Base-by-base conservation (phyloP, 2,797 vertebrate genomes). In the Myotis findleyi region DNA sequence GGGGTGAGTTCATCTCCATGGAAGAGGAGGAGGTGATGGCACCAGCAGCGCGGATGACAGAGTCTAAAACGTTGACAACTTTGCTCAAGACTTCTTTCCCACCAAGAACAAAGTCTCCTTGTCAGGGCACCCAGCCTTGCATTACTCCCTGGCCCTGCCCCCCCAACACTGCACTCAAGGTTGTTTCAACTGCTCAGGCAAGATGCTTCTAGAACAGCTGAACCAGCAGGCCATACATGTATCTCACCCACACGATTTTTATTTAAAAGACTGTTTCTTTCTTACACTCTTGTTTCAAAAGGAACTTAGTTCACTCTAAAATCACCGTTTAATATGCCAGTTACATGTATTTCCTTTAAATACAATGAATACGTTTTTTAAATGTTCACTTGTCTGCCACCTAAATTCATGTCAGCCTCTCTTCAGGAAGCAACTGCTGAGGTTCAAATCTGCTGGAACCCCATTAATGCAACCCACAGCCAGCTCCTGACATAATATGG, bases 201-300 rank as follows among this genome's bases (percentile, higher is more conserved):
- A 59, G 79, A 90, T 2, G 71, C 41, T 66, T 93, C 93, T 23
- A 77, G 90, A 80, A 79, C 0, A 30, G 44, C 49, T 13, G 23
- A 84, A 20, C 30, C 41, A 17, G 69, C 0, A 0, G 36, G 64
- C 86, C 64, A 25, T 5, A 5, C 1, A 0, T 0, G 0, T 1
- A 12, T 33, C 49, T 84, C 12, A 11, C n/a, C 80, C 23, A 71
- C 17, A 55, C 41, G 30, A 38, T 14, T 93, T 87, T 87, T 75
- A 71, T 53, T 85, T 44, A 49, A 92, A 83, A 69, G 38, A 75
- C 92, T 53, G 27, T 80, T 93, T 93, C 89, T 86, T 94, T 64
- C 81, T 69, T 51, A 71, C 1, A 30, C 30, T 47, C 2, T 0
- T 72, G 9, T 84, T 94, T 72, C 62, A 10, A 64, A 87, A 87